Base-by-base conservation (phyloP, 2,888 invertebrate genomes). In the Ceraclea dissimilis region DNA sequence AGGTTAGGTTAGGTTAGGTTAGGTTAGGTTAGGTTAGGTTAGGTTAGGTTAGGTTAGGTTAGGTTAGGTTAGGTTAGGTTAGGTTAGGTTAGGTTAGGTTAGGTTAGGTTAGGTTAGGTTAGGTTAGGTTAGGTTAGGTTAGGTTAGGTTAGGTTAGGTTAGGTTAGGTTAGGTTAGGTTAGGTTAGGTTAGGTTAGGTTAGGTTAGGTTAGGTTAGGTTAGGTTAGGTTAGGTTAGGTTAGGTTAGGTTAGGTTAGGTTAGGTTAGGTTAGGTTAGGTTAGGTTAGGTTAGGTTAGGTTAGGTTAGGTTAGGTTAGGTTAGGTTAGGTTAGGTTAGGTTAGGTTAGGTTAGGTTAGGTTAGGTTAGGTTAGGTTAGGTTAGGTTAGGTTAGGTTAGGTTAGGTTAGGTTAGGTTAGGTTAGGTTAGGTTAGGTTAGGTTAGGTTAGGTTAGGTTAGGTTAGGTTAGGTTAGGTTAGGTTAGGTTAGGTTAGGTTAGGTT, bases 391-490 rank as follows among this genome's bases (percentile, higher is more conserved):
- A 50, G 50, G 31, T 31, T 31, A 31, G 31, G 31, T 31, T 31
- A 31, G 31, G 31, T 31, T 31, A 31, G 31, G 49, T 49, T 16
- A 22, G 22, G 18, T 26, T 50, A 16, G 16, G 31, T n/a, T 50
- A 16, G 26, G 10, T 10, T 6, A 26, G 26, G 26, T 10, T 6
- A 26, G 10, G 26, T 4, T n/a, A 39, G 39, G 39, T 39, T 39
- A 39, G 39, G 39, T 39, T 39, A 39, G 39, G 39, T 39, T 39
- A 20, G 49, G 49, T 49, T n/a, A 49, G 21, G 49, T 49, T 18
- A 22, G 21, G 49, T 49, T 18, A 22, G 49, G 21, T 49, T 20
- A 49, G 49, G 21, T 49, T 49, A 49, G 49, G 49, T 49, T 49
- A 8, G 39, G 39, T 39, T 39, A 8, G 16, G n/a, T 39, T 39